A percentile compares a stretch with the other conserved stretches of the same genome.
These are phyloP conservation scores for Dendrocincla fuliginosa DNA, from an alignment of 2,797 vertebrate species.

Conservation along the genomic window DNA sequence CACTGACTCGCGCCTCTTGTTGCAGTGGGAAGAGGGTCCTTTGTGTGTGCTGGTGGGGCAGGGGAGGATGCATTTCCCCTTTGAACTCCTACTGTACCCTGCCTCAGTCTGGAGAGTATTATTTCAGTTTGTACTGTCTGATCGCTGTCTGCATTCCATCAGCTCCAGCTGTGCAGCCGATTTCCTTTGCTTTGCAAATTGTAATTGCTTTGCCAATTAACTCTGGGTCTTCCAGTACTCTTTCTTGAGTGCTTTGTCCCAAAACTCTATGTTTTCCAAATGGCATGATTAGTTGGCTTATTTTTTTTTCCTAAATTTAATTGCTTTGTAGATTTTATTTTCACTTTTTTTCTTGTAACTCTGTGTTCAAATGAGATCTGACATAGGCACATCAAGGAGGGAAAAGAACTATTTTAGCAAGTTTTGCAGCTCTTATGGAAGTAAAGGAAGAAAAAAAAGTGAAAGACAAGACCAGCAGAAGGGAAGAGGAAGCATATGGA, in stretches of 20 bases:
- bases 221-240: not conserved
- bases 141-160: constrained; percentile 35
- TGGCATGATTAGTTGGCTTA: not conserved
- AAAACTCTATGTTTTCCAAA: not conserved
- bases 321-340: not conserved
- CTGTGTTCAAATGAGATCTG: not conserved
- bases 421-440: not conserved
- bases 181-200: constrained; percentile 18
- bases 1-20: accelerated
- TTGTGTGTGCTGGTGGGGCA: not conserved
- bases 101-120: not conserved
- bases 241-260: not conserved
- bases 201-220: constrained; percentile 21
- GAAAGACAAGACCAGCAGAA: not conserved
- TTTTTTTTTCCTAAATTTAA: not conserved
- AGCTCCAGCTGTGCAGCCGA: not conserved
- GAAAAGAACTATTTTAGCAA: not conserved
- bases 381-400: not conserved
- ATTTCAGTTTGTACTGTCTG: constrained; percentile 33
- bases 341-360: not conserved
- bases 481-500: not conserved
- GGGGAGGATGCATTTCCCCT: not conserved
- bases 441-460: not conserved
- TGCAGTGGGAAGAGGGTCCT: not conserved
- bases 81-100: not conserved